Evolutionary conservation across 1,140 invertebrate genomes (phyloP).

Genomic region (Sycophila sp.): DNA sequence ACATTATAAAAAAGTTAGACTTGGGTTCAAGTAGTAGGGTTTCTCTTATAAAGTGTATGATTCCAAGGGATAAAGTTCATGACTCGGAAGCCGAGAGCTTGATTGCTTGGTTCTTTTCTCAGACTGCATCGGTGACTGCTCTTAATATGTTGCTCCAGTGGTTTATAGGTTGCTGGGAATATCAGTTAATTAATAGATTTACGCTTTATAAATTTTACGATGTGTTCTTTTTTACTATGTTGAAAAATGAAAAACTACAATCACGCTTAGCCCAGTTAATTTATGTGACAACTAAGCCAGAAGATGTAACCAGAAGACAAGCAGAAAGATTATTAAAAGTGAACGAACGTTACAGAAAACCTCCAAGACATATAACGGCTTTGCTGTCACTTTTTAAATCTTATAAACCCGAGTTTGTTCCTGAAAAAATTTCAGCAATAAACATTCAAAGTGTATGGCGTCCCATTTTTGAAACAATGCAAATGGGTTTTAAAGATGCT

Average conservation of each 20-base stretch:
- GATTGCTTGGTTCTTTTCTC: constrained; percentile 48
- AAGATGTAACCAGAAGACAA: constrained; percentile 60
- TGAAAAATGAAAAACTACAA: constrained; percentile 50
- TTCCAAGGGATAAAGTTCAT: constrained; percentile 48
- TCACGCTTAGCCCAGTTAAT: constrained; percentile 52
- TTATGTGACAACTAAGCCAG: constrained; percentile 59
- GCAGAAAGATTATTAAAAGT: constrained; percentile 49
- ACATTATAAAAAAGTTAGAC: constrained; percentile 42
- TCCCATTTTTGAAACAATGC: constrained; percentile 52
- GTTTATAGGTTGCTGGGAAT: constrained; percentile 57
- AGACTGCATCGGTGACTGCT: constrained; percentile 44
- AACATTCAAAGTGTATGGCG: constrained; percentile 61
- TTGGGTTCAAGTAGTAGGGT: constrained; percentile 43
- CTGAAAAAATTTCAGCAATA: constrained; percentile 57
- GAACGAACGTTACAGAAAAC: constrained; percentile 40
- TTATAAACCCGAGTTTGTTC: constrained; percentile 63
- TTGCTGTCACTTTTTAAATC: constrained; percentile 63
- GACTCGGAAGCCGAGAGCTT: constrained; percentile 44
- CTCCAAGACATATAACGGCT: constrained; percentile 52
- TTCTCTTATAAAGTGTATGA: constrained; percentile 54
- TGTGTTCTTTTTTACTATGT: constrained; percentile 50
- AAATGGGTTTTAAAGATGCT: constrained; percentile 50
- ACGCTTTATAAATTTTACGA: constrained; percentile 56
- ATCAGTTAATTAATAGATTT: constrained; percentile 52
- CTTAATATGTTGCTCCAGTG: constrained; percentile 50